Base-by-base conservation (phyloP, 2,888 invertebrate species). In the Thelaira solivaga region DNA sequence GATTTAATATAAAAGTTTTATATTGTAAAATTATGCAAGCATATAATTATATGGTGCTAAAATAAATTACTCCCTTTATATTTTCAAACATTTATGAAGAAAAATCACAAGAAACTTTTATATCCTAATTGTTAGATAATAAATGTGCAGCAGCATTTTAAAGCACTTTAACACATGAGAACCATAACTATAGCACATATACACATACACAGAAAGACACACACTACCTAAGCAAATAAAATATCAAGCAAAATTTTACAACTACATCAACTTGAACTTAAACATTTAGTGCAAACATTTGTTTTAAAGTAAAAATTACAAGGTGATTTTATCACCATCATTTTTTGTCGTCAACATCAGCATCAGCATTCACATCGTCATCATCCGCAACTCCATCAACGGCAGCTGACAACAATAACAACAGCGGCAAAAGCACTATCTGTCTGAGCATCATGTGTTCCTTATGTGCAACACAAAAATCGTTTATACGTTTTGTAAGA, bases 261-360 rank as follows among this genome's bases (percentile, higher is more conserved):
- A 53, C 64, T 64, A 57, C 65, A 73, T 76, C 55, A 65, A 71
- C 67, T 39, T 53, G 8, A 74, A 57, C 61, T 74, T 74, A 68
- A 68, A 68, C 20, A 62, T 49, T 65, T 73, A 69, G 71, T 73
- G 65, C 61, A 67, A 84, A 82, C 80, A 84, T 84, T 85, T 85
- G 85, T 86, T 78, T 64, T 83, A 82, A 64, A 64, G 22, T 83
- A 69, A 67, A 85, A 86, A 86, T 86, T 85, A 85, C 82, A 81
- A 83, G 86, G 83, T 81, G 83, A 83, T 83, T 82, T 79, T 68
- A 81, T 76, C 81, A 80, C 67, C 64, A 59, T 77, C 64, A 73
- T 45, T 68, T 68, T 43, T 49, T 51, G 73, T 59, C 73, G 45
- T 68, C 77, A 73, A 51, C 80, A 75, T 76, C 69, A n/a, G n/a